phyloP scores from a whole-genome alignment of 2,797 vertebrate genomes.

The Epinephelus coioides region DNA sequence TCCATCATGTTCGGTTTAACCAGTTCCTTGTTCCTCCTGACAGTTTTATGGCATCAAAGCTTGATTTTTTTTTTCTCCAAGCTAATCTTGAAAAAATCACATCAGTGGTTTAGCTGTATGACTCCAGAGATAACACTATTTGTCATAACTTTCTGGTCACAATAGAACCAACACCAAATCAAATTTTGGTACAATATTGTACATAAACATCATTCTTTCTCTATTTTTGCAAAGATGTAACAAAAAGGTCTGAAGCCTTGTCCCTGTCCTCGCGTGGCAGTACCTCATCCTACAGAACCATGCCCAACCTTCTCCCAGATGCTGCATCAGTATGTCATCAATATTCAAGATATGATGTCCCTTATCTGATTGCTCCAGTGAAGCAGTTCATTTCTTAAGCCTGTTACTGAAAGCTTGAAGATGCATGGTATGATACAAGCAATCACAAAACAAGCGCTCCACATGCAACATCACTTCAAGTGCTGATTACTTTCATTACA shows the following conservation, averaged over 20 bases:
- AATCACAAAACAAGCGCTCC: slow-evolving; percentile 68
- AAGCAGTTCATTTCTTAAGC: slow-evolving; percentile 65
- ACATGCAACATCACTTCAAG: slow-evolving; percentile 59
- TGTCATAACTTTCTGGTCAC: neutral
- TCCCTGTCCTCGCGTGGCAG: neutral
- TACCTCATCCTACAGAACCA: neutral
- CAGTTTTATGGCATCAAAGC: slow-evolving; percentile 15
- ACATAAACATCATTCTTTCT: neutral
- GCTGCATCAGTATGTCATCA: slow-evolving; percentile 47
- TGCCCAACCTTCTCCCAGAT: slow-evolving; percentile 14
- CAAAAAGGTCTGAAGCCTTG: neutral
- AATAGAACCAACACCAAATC: neutral
- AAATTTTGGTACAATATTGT: neutral
- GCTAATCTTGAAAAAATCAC: slow-evolving; percentile 13
- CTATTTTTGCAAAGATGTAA: neutral
- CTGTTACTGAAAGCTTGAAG: slow-evolving; percentile 58
- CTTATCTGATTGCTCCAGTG: slow-evolving; percentile 67
- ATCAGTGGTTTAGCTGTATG: neutral
- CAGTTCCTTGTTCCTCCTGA: slow-evolving; percentile 14
- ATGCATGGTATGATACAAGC: slow-evolving; percentile 61
- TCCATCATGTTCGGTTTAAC: neutral
- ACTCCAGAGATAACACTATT: neutral
- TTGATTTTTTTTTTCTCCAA: neutral
- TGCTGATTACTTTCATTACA: slow-evolving; percentile 79
- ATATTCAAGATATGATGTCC: slow-evolving; percentile 48